Evolutionary conservation across 1,140 invertebrate species (phyloP).

Genomic region (Rhyzopertha dominica): DNA sequence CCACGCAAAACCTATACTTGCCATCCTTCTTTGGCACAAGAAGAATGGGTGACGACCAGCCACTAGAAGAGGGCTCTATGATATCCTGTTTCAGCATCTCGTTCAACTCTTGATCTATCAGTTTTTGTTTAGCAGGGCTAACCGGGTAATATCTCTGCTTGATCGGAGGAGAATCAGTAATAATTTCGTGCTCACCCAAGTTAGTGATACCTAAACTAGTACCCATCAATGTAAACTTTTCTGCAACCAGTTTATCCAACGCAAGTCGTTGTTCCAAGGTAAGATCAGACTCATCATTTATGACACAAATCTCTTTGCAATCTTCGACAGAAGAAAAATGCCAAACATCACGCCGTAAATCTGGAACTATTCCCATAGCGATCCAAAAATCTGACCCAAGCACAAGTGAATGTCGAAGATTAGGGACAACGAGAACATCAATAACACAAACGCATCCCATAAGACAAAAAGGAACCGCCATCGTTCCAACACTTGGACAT

Average conservation of each 20-base stretch:
- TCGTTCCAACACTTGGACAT: slow-evolving; percentile 5
- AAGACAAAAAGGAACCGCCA: slow-evolving; percentile 7
- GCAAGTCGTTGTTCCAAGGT: no score
- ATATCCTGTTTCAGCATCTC: no score
- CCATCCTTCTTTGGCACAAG: slow-evolving; percentile 2
- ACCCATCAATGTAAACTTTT: slow-evolving; percentile 8
- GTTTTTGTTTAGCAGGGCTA: no score
- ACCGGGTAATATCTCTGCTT: slow-evolving; percentile 31
- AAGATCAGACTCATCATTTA: no score
- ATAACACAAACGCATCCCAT: slow-evolving; percentile 8
- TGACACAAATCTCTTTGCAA: no score
- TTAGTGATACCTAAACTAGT: slow-evolving; percentile 10
- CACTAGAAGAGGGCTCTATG: no score
- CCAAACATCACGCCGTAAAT: slow-evolving; percentile 11
- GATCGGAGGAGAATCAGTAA: slow-evolving; percentile 26
- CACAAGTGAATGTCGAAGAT: slow-evolving; percentile 11
- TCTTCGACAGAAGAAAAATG: slow-evolving; percentile 3
- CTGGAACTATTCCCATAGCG: slow-evolving; percentile 15
- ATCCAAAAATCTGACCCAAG: slow-evolving; percentile 22
- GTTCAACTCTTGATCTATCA: no score
- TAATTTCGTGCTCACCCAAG: slow-evolving; percentile 25
- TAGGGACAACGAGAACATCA: slow-evolving; percentile 10
- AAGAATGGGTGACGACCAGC: no score
- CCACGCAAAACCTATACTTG: slow-evolving; percentile 19
- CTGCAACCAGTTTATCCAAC: no score